Base-by-base conservation (phyloP, 2,797 vertebrate genomes). In the Kryptolebias ocellatus region DNA sequence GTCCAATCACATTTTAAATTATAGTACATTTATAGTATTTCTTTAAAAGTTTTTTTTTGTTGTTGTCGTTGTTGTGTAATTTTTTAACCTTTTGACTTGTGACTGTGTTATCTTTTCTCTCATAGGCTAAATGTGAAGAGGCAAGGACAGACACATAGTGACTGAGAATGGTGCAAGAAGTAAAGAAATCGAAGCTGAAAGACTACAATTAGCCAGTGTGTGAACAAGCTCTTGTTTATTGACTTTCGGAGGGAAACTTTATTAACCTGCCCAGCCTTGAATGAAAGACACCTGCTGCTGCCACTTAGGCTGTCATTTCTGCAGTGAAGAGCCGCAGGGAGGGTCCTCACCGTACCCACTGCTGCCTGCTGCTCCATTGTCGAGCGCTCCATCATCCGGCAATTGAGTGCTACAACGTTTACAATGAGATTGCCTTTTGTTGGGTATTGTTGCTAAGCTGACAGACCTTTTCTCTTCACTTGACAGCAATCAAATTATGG, bases 271-370 rank as follows among this genome's bases (percentile, higher is more conserved):
- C 85, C 70, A 47, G 85, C 63, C 51, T 74, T 94, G 92, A 93
- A 94, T 93, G 89, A 89, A 83, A 93, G 91, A 92, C 93, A 93
- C 92, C 93, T 93, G 93, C 93, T 94, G 92, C 90, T 94, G 88
- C 88, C 92, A 93, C 92, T 93, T 93, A 89, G 91, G 83, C 88
- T 83, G 83, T 91, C 90, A 90, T 93, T 93, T 90, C 86, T 70
- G 82, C 83, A 77, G 76, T 66, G 17, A 80, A 87, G 86, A 86
- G 80, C 87, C 53, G 46, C 83, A 70, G 89, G 92, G 88, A 90
- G 83, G 89, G 83, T 56, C 83, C 89, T 88, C 67, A 75, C 81
- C 80, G 67, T 89, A 89, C 83, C 84, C 89, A 62, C 72, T 37
- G 58, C 74, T 54, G 76, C 92, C 91, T 89, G 91, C 85, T 92